Percentiles rank a stretch among this genome's conserved stretches.
These are phyloP conservation scores for Tetranychus cinnabarinus DNA, from an alignment of 1,140 invertebrate species.

Conservation along the genomic window DNA sequence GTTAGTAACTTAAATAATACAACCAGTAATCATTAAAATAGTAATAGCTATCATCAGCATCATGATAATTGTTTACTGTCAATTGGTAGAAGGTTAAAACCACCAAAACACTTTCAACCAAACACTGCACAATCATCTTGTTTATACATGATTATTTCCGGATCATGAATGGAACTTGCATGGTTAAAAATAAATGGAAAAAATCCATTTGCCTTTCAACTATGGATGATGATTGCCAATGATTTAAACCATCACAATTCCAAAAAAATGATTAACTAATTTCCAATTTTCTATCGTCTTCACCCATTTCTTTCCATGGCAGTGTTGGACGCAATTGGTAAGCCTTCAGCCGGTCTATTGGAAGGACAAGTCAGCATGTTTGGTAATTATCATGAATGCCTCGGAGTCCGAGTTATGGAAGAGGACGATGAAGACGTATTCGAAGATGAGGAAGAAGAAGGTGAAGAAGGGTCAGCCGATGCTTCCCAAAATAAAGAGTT, in stretches of 20 bases:
- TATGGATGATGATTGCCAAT: too few relatives aligned
- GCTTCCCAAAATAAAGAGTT: slow-evolving; percentile 6
- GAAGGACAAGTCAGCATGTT: slow-evolving; percentile 10
- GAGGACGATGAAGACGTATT: slow-evolving; percentile 37
- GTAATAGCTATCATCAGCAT: background rate
- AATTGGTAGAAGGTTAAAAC: background rate
- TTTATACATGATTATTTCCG: too few relatives aligned
- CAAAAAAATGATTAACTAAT: background rate
- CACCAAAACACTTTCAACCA: too few relatives aligned
- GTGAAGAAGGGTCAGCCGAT: slow-evolving; percentile 39
- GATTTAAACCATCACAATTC: too few relatives aligned
- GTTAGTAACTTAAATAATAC: too few relatives aligned
- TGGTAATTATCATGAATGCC: slow-evolving; percentile 13
- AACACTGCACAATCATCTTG: too few relatives aligned
- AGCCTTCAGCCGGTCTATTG: slow-evolving; percentile 13
- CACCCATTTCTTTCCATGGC: background rate
- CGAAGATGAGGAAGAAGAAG: slow-evolving; percentile 55
- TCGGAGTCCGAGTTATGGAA: slow-evolving; percentile 23
- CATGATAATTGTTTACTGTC: background rate
- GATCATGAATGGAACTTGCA: too few relatives aligned
- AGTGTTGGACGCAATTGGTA: slow-evolving; percentile 16
- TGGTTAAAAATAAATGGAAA: too few relatives aligned
- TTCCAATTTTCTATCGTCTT: background rate
- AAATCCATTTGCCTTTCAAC: too few relatives aligned
- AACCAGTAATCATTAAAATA: too few relatives aligned